These are phyloP conservation scores for Boulengeromyrus knoepffleri DNA, from an alignment of 2,113 vertebrate genomes.

Conservation along the genomic window DNA sequence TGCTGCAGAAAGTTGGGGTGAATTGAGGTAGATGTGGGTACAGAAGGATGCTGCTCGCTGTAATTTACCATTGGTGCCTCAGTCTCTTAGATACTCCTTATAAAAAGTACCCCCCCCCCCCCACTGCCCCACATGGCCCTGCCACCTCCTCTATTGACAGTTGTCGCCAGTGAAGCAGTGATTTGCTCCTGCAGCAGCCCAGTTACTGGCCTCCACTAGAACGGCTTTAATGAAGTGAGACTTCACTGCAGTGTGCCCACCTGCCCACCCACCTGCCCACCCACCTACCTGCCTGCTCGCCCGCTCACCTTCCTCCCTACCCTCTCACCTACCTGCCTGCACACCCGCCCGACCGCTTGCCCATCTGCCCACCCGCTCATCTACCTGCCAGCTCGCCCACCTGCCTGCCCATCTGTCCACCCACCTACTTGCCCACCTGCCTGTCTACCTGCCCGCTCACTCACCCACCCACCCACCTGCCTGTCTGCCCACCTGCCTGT, in stretches of 20 bases:
- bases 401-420: neutral
- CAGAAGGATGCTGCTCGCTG: neutral
- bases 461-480: too few relatives aligned
- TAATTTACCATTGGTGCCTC: neutral
- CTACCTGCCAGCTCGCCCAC: neutral
- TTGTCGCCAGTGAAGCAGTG: neutral
- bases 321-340: neutral
- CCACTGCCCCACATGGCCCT: neutral
- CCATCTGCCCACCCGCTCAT: neutral
- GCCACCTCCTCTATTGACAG: neutral
- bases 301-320: neutral
- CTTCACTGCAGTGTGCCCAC: neutral
- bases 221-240: constrained; percentile 7
- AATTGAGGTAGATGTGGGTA: neutral
- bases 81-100: neutral
- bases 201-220: neutral
- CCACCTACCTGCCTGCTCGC: neutral
- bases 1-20: neutral
- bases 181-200: neutral
- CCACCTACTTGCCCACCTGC: neutral
- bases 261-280: neutral
- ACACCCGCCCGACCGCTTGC: neutral
- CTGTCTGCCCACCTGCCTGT: neutral
- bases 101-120: neutral
- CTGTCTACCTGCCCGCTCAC: neutral